A percentile compares a stretch with the other conserved stretches of the same genome.
Evolutionary conservation across 2,113 vertebrate genomes (phyloP).

Genomic region (Athene noctua): DNA sequence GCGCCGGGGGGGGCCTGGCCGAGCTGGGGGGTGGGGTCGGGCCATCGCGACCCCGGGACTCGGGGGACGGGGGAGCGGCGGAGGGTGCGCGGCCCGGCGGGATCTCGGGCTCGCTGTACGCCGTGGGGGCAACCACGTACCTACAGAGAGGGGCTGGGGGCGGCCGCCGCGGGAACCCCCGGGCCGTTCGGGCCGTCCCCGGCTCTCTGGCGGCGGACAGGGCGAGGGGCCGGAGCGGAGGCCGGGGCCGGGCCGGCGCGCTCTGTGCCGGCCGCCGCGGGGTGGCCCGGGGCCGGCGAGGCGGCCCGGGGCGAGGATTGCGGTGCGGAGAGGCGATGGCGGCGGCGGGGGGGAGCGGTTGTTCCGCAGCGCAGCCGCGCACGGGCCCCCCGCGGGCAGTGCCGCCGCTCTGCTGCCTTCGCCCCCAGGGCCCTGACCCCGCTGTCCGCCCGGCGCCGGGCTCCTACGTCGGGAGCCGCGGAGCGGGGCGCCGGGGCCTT

Average conservation of each 20-base stretch:
- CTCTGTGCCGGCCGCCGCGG: not conserved
- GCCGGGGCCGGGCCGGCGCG: not conserved
- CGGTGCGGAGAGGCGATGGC: not conserved
- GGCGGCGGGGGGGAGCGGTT: not conserved
- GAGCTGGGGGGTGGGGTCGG: not conserved
- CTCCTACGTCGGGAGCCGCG: fast-evolving
- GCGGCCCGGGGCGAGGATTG: not conserved
- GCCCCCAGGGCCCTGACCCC: not conserved
- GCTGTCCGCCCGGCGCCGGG: fast-evolving
- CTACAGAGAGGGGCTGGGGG: not conserved
- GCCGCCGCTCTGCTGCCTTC: not conserved
- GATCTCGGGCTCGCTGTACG: not conserved
- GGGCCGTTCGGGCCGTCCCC: not conserved
- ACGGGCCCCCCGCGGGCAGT: not conserved
- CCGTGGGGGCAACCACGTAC: not conserved
- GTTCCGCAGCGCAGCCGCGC: not conserved
- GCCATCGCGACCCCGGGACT: not conserved
- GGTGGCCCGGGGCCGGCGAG: not conserved
- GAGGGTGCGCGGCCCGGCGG: not conserved
- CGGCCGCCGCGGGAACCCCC: too few relatives aligned
- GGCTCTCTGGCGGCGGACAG: not conserved
- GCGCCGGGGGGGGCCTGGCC: fast-evolving
- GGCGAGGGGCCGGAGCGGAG: not conserved
- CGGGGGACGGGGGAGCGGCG: too few relatives aligned
- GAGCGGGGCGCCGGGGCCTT: not conserved